A percentile compares a stretch with the other conserved stretches of the same genome.
Conservation (phyloP, 2,113 vertebrate species). For the Geococcyx californianus region DNA sequence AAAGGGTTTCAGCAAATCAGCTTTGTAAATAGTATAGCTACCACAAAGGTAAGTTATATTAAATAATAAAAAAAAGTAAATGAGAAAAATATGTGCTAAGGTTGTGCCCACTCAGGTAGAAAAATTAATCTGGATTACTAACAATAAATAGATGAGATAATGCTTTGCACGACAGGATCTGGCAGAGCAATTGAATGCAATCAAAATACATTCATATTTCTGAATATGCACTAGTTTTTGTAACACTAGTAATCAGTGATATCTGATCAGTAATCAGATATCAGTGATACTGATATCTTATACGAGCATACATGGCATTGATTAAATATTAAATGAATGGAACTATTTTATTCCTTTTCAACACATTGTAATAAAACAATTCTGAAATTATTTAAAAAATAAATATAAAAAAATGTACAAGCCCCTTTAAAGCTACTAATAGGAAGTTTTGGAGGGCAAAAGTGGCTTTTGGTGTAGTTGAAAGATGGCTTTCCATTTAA, state of each 20-base stretch:
- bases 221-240: not conserved
- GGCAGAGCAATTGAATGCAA: not conserved
- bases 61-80: not conserved
- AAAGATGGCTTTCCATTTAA: not conserved
- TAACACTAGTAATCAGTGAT: not conserved
- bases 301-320: not conserved
- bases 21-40: constrained; percentile 99
- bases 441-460: not conserved
- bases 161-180: not conserved
- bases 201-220: not conserved
- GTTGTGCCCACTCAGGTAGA: not conserved
- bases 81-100: not conserved
- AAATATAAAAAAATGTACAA: not conserved
- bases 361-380: not conserved
- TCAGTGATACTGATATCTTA: not conserved
- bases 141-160: not conserved
- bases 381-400: not conserved
- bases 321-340: not conserved
- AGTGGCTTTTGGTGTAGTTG: not conserved
- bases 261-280: no score
- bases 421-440: not conserved
- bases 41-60: constrained; percentile 87
- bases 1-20: constrained; percentile 99
- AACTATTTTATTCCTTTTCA: not conserved
- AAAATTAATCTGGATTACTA: not conserved